phyloP scores from a whole-genome alignment of 1,140 invertebrate species.

The Magallana ariakensis region DNA sequence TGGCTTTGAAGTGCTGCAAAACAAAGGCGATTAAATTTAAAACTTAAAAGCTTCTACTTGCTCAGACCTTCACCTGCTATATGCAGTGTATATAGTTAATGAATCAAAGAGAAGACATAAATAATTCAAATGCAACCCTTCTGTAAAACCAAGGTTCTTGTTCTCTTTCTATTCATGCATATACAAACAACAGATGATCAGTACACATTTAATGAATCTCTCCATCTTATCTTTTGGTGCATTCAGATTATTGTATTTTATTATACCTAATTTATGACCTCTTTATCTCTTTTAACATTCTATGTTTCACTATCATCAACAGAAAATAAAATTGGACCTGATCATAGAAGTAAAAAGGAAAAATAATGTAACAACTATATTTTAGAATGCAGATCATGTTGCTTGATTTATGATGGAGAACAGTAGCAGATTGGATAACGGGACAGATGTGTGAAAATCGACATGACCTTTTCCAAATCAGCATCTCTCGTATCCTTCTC shows the following conservation, averaged over 20 bases:
- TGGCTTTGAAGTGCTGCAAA: conserved; percentile 76
- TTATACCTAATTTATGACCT: background rate
- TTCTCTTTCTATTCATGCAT: no score
- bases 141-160: no score
- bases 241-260: background rate
- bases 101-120: no score
- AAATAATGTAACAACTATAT: background rate
- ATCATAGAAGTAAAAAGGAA: no score
- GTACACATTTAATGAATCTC: no score
- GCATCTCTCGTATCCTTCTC: background rate
- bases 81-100: no score
- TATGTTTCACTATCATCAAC: background rate
- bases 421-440: conserved; percentile 5
- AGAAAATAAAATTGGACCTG: background rate
- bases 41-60: no score
- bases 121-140: no score
- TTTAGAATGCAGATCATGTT: background rate
- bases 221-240: no score
- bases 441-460: conserved; percentile 28
- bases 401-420: conserved; percentile 13
- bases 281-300: conserved; percentile 10
- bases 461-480: conserved; percentile 22
- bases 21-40: conserved; percentile 32
- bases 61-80: no score
- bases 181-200: no score